Conservation (phyloP, 2,888 invertebrate species). For the Smittia sp. region DNA sequence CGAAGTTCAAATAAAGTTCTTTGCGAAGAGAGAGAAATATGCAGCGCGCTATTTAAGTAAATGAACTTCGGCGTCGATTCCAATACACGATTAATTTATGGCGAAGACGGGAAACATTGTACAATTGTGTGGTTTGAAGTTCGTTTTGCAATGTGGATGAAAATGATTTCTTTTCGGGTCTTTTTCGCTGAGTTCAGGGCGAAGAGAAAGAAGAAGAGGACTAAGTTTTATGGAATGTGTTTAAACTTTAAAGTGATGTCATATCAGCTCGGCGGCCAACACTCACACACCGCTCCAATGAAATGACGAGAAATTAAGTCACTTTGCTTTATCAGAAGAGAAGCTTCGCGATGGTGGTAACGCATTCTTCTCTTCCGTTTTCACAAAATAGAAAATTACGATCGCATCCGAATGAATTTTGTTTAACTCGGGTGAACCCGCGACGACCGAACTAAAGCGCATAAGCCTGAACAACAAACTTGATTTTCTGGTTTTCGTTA, state of each 20-base stretch:
- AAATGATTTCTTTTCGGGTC: neutral
- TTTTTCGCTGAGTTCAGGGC: neutral
- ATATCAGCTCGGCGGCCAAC: conserved; percentile 31
- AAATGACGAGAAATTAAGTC: conserved; percentile 29
- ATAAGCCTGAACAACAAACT: conserved; percentile 35
- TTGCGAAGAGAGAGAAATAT: neutral
- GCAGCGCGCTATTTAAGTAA: neutral
- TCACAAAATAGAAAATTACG: conserved; percentile 8
- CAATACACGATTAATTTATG: neutral
- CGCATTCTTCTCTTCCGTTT: conserved; percentile 28
- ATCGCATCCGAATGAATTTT: neutral
- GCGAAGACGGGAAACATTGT: neutral
- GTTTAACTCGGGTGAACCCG: neutral
- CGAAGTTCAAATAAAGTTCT: neutral
- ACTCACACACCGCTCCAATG: conserved; percentile 16
- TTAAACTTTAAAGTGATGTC: conserved; percentile 35
- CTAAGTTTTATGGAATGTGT: conserved; percentile 31
- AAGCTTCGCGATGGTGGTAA: conserved; percentile 12
- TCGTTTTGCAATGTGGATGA: neutral
- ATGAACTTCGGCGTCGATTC: neutral
- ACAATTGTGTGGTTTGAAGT: neutral
- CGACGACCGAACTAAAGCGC: conserved; percentile 9
- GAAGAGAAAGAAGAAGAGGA: conserved; percentile 20
- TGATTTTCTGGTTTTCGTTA: conserved; percentile 39
- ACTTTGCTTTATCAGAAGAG: conserved; percentile 35